Conservation (phyloP, 1,140 invertebrate genomes). For the Brachionus paranguensis region DNA sequence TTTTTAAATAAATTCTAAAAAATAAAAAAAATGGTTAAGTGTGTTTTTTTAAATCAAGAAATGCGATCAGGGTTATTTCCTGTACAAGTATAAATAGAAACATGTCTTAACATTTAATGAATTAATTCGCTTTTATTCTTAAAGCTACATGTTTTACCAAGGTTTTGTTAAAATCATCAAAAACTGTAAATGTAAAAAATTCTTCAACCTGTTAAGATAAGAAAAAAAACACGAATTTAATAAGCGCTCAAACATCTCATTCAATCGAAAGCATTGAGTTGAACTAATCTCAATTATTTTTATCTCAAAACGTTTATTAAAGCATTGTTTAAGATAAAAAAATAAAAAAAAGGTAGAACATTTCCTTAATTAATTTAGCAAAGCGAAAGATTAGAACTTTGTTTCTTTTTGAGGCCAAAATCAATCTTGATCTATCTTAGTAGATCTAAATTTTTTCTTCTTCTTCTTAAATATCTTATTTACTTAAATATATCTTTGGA, state of each 20-base stretch:
- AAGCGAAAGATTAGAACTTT: background rate
- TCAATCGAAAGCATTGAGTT: background rate
- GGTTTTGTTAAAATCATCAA: background rate
- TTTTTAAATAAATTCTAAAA: too few species aligned
- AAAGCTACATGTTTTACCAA: background rate
- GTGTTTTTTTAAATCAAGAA: background rate
- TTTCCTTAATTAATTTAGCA: background rate
- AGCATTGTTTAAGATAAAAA: background rate
- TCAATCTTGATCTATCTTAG: background rate
- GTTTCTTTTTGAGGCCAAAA: background rate
- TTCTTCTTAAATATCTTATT: slow-evolving; percentile 17
- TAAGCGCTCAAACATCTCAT: background rate
- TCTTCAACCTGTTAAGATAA: background rate
- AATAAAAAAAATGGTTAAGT: too few species aligned
- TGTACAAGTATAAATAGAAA: background rate
- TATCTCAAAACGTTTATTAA: background rate
- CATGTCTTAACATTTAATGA: background rate
- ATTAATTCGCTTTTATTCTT: background rate
- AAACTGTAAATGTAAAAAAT: background rate
- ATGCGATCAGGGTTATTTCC: background rate
- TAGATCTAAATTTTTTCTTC: background rate
- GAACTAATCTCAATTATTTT: background rate
- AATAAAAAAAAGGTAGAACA: background rate
- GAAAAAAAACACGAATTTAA: slow-evolving; percentile 3
- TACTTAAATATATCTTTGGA: background rate